These are phyloP conservation scores for Siniperca undulata DNA, from an alignment of 2,797 vertebrate genomes.

Conservation along the genomic window DNA sequence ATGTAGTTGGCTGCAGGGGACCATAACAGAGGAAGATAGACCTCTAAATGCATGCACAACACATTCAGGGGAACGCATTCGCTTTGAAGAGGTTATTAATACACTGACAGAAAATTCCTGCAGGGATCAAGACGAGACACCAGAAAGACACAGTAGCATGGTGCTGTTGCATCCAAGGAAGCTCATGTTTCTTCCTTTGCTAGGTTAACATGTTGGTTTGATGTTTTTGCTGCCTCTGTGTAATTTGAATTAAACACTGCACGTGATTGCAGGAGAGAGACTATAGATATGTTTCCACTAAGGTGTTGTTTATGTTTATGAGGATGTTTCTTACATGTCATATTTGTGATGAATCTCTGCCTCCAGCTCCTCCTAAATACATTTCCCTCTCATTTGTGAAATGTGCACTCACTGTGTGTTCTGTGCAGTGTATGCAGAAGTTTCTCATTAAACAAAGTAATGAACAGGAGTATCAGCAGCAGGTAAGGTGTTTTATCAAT, in stretches of 20 bases:
- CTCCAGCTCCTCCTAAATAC: conserved; percentile 62
- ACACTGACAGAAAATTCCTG: conserved; percentile 75
- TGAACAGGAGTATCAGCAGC: conserved; percentile 72
- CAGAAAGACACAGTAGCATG: conserved; percentile 59
- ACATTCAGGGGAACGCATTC: conserved; percentile 59
- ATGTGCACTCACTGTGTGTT: conserved; percentile 40
- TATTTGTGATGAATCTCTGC: conserved; percentile 64
- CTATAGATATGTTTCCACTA: conserved; percentile 40
- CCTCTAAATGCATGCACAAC: conserved; percentile 72
- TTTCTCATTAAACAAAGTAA: conserved; percentile 77
- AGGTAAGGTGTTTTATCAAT: conserved; percentile 72
- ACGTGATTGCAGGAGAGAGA: conserved; percentile 40
- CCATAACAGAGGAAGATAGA: conserved; percentile 66
- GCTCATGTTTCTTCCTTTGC: conserved; percentile 64
- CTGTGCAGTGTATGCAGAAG: conserved; percentile 43
- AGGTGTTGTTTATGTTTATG: conserved; percentile 59
- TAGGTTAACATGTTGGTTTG: conserved; percentile 70
- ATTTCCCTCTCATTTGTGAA: conserved; percentile 59
- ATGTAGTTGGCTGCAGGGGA: conserved; percentile 60
- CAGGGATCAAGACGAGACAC: conserved; percentile 74
- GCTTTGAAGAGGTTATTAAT: conserved; percentile 83
- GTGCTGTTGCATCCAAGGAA: conserved; percentile 47
- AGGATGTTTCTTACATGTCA: conserved; percentile 48
- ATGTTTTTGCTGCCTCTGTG: conserved; percentile 52
- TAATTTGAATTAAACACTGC: conserved; percentile 71